phyloP scores from a whole-genome alignment of 2,888 invertebrate species.

The Noctua fimbriata region DNA sequence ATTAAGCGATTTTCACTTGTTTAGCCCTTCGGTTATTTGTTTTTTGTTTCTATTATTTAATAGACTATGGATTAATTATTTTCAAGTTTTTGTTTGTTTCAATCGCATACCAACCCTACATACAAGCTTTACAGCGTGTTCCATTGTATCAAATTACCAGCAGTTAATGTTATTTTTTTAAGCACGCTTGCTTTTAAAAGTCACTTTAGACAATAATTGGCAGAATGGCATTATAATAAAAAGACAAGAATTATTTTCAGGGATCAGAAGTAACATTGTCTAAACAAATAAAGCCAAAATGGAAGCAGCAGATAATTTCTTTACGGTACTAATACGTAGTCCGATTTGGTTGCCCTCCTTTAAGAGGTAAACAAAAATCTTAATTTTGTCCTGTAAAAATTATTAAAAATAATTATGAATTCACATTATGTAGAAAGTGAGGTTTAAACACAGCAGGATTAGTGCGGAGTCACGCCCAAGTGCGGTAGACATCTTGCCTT shows the following conservation, averaged over 20 bases:
- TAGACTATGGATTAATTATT: no score
- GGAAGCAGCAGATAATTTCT: background rate
- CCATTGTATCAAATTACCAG: background rate
- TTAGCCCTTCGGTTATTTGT: no score
- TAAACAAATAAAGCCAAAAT: background rate
- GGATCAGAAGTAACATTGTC: background rate
- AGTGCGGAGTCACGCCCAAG: conserved; percentile 71
- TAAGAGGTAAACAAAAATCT: conserved; percentile 44
- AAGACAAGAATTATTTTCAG: background rate
- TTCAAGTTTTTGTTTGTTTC: background rate
- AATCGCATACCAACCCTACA: background rate
- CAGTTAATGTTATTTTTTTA: background rate
- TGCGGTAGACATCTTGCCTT: conserved; percentile 36
- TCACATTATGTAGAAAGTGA: conserved; percentile 57
- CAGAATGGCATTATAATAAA: background rate
- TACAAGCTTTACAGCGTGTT: background rate
- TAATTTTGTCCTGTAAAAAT: conserved; percentile 17
- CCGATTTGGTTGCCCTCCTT: background rate
- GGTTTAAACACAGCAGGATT: conserved; percentile 58
- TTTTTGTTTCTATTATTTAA: background rate
- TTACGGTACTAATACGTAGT: background rate
- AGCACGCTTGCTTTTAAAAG: background rate
- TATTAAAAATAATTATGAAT: conserved; percentile 50
- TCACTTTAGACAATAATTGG: background rate
- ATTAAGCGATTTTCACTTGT: no score